These are phyloP conservation scores for Limnothrissa miodon DNA, from an alignment of 2,113 vertebrate species.

Conservation along the genomic window DNA sequence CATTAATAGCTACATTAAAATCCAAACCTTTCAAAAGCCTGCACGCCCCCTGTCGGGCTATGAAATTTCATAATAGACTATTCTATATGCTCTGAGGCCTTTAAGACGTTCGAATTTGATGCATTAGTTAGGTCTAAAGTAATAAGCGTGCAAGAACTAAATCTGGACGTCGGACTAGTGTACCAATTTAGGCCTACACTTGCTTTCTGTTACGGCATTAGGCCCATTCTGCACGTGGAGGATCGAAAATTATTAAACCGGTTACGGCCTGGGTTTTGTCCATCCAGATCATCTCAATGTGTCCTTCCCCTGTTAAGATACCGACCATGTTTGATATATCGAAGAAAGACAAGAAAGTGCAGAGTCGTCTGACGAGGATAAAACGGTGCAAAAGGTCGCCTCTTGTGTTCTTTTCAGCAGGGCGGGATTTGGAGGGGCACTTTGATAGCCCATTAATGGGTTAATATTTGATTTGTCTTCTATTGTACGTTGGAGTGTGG, in stretches of 20 bases:
- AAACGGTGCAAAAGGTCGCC: not conserved
- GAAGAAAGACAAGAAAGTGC: conserved; percentile 2
- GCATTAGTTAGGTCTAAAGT: not conserved
- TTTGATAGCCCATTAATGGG: not conserved
- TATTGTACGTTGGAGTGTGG: not conserved
- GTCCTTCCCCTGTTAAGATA: not conserved
- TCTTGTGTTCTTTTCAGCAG: not conserved
- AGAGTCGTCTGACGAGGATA: not conserved
- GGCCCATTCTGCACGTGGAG: not conserved
- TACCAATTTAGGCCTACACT: not conserved
- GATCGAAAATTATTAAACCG: not conserved
- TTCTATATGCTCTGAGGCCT: not conserved
- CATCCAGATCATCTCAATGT: not conserved
- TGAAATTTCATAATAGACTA: conserved; percentile 1
- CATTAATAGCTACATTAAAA: not conserved
- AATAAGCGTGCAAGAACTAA: not conserved
- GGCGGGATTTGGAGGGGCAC: not conserved
- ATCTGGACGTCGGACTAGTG: not conserved
- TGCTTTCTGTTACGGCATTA: not conserved
- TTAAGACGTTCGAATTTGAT: not conserved
- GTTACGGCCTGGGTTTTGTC: not conserved
- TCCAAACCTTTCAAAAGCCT: not conserved
- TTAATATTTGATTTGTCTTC: conserved; percentile 15
- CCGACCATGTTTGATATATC: not conserved
- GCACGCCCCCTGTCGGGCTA: not conserved